Evolutionary conservation across 2,888 invertebrate genomes (phyloP), one percentile per base, ranked within the genome.

Genomic region (Schrankia costaestrigalis): DNA sequence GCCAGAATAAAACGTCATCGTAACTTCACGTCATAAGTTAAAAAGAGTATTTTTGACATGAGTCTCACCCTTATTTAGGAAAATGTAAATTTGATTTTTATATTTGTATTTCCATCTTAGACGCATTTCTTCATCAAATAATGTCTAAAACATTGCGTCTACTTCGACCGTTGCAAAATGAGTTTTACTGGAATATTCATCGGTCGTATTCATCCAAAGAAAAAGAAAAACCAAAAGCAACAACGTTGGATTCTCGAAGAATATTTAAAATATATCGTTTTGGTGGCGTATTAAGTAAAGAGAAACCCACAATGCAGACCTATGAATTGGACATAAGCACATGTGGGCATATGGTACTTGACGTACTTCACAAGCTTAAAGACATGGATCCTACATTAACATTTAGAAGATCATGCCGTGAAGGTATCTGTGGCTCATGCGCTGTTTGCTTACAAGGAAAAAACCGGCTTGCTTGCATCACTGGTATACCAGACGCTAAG

Each of bases 361-460:
- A 95, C 68, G 94, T 91, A 0, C 71, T 94, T 41, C 91, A 93
- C 41, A 93, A 93, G 71, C 91, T 95, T 15, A 90, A 90, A 72
- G 92, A 92, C 52, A 93, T 92, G 93, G 61, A 86, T 11, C 80
- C 83, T 1, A 40, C 79, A 0, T 31, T 85, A 1, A 57, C 67
- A 0, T 95, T 93, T 68, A 79, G 94, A 32, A 82, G 91, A 41
- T 94, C 94, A 0, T 94, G 94, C 62, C 89, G 94, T 15, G 94
- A 95, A 81, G 93, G 93, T 2, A 94, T 94, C 52, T 94, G 94
- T 63, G 94, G 94, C 0, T 94, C 94, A 0, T 94, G 94, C 63
- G 90, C 91, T 0, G 89, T 94, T 82, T 94, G 93, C 70, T 89
- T 94, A 27, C 92, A 91, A 54, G 94, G 94, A 1, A 57, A 71